phyloP scores from a whole-genome alignment of 2,797 vertebrate genomes.

The Phoxinus dragarum region DNA sequence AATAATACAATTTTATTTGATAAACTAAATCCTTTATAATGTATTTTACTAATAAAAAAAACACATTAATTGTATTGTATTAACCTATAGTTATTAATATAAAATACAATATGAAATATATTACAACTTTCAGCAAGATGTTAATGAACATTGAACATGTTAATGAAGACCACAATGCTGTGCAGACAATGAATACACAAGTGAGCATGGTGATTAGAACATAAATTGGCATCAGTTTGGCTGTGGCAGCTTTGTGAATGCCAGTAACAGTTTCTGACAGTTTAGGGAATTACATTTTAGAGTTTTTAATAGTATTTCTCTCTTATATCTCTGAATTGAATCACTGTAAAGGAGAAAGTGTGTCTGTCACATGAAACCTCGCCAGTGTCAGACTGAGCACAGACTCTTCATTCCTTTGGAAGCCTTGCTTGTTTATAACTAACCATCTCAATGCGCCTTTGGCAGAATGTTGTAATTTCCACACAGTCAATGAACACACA shows the following conservation, averaged over 20 bases:
- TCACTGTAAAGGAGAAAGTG: not conserved
- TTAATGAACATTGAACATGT: not conserved
- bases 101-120: not conserved
- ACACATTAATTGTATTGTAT: not conserved
- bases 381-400: not conserved
- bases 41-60: not conserved
- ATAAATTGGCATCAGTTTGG: not conserved
- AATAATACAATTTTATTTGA: not conserved
- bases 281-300: not conserved
- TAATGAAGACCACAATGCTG: not conserved
- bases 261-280: not conserved
- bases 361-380: not conserved
- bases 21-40: too few species aligned
- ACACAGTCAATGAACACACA: not conserved
- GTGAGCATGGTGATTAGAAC: not conserved
- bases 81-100: not conserved
- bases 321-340: not conserved
- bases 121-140: not conserved
- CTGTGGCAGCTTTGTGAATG: not conserved
- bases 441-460: not conserved
- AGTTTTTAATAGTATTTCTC: not conserved
- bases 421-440: slow-evolving; percentile 12
- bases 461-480: slow-evolving; percentile 21
- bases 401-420: not conserved
- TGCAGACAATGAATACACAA: not conserved